Conservation (phyloP, 2,797 vertebrate species). For the Chromobotia macracanthus region DNA sequence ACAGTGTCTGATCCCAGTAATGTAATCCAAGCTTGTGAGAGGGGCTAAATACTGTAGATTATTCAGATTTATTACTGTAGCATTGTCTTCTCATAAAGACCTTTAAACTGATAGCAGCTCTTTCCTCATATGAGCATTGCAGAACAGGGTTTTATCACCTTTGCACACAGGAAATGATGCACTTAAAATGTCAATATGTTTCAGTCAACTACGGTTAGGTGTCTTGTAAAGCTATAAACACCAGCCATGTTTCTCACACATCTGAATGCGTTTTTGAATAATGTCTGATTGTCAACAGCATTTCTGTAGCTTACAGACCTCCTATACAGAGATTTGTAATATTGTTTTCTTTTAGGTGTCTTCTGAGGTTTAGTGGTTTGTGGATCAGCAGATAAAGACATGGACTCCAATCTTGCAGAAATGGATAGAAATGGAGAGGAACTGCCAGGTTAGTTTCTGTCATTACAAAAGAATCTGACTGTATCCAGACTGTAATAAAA, state of each 20-base stretch:
- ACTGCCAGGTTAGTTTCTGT: conserved; percentile 47
- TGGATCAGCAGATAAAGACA: conserved; percentile 23
- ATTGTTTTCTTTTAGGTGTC: background rate
- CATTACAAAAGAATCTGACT: too few species aligned
- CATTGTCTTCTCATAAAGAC: background rate
- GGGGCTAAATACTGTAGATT: too few species aligned
- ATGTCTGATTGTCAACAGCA: background rate
- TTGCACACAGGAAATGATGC: conserved; percentile 35
- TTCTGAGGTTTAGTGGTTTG: background rate
- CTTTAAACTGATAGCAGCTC: background rate
- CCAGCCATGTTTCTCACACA: background rate
- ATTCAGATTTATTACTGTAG: too few species aligned
- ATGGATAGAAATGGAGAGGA: conserved; percentile 52
- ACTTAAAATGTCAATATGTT: conserved; percentile 11
- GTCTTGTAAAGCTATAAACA: conserved; percentile 6
- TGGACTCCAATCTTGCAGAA: conserved; percentile 52
- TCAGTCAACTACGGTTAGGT: conserved; percentile 8
- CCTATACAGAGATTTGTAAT: conserved; percentile 1
- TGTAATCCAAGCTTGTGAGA: background rate
- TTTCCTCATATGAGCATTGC: conserved; percentile 6
- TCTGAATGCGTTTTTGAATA: background rate
- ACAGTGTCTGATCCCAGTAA: background rate
- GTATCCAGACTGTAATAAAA: too few species aligned
- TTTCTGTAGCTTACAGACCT: background rate
- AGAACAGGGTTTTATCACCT: conserved; percentile 23